These are phyloP conservation scores for Drosophila demipolita DNA, from an alignment of 2,888 invertebrate genomes.

Conservation along the genomic window DNA sequence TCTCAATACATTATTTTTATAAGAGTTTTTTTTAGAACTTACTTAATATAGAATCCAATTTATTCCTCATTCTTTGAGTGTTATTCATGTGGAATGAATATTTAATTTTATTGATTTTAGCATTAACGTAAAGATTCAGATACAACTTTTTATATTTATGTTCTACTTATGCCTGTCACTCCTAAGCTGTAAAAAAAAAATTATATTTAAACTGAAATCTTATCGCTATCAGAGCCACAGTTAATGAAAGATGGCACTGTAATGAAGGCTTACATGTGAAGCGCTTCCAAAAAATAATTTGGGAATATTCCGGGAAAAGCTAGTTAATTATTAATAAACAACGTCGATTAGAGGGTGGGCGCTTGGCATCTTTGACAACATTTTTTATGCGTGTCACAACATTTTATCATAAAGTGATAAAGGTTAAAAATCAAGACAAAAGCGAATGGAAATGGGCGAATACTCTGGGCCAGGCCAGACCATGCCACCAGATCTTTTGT, in stretches of 20 bases:
- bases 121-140: too few relatives aligned
- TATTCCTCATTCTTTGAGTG: too few relatives aligned
- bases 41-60: too few relatives aligned
- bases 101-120: too few relatives aligned
- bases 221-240: constrained; percentile 5
- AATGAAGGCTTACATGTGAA: constrained; percentile 17
- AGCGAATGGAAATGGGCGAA: constrained; percentile 1
- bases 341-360: constrained; percentile 65
- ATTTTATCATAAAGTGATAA: constrained; percentile 71
- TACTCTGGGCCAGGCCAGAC: not conserved
- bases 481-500: constrained; percentile 29
- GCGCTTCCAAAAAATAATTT: constrained; percentile 36
- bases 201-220: constrained; percentile 30
- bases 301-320: constrained; percentile 9
- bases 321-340: constrained; percentile 78
- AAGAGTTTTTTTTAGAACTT: too few relatives aligned
- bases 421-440: constrained; percentile 64
- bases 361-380: constrained; percentile 27
- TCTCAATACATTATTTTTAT: too few relatives aligned
- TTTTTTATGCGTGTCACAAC: constrained; percentile 72
- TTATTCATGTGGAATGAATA: too few relatives aligned
- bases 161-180: too few relatives aligned
- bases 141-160: too few relatives aligned
- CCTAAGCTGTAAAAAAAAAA: too few relatives aligned
- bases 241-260: constrained; percentile 16